Conservation (phyloP, 2,113 vertebrate species). For the Talpa occidentalis region DNA sequence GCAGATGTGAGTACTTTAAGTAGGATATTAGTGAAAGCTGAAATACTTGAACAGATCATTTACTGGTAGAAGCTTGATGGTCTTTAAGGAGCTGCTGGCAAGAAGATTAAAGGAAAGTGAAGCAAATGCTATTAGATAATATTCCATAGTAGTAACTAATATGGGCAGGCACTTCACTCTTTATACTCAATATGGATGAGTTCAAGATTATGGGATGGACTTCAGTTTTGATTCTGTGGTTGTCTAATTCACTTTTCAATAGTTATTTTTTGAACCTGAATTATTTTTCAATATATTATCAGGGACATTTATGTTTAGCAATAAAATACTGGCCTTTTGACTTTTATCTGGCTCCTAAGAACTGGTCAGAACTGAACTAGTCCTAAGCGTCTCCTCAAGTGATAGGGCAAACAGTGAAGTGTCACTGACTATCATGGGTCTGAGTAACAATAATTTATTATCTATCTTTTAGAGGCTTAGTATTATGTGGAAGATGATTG, state of each 20-base stretch:
- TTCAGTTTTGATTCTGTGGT: background rate
- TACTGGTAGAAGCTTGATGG: background rate
- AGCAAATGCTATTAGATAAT: background rate
- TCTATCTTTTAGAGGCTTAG: background rate
- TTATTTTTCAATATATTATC: background rate
- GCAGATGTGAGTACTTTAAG: background rate
- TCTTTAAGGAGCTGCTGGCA: background rate
- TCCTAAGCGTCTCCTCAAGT: background rate
- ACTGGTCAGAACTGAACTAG: background rate
- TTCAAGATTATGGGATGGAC: background rate
- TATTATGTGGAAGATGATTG: background rate
- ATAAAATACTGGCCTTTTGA: background rate
- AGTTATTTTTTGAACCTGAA: background rate
- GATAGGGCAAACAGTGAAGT: background rate
- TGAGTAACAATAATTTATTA: background rate
- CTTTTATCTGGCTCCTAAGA: background rate
- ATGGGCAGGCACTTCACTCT: background rate
- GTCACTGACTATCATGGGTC: background rate
- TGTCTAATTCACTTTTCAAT: background rate
- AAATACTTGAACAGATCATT: background rate
- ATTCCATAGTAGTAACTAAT: background rate
- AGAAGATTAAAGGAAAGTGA: background rate
- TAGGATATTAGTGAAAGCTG: constrained; percentile 6
- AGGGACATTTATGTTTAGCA: background rate
- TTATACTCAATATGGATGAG: background rate